phyloP scores from a whole-genome alignment of 2,113 vertebrate species.

The Perca flavescens region DNA sequence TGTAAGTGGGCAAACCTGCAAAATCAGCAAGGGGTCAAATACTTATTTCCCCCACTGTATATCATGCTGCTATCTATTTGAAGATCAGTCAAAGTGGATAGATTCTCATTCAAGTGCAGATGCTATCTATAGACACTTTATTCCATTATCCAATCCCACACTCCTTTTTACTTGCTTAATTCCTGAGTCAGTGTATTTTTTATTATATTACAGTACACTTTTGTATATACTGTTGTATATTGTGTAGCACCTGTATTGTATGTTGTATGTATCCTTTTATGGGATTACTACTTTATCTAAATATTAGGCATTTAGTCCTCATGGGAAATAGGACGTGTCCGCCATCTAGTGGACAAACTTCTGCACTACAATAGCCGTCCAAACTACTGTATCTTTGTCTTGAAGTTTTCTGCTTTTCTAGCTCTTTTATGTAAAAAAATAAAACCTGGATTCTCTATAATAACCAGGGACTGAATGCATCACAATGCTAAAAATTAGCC shows the following conservation, averaged over 20 bases:
- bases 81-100: too few species aligned
- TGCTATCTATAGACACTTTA: neutral
- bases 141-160: neutral
- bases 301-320: neutral
- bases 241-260: too few species aligned
- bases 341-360: conserved; percentile 47
- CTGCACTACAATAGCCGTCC: neutral
- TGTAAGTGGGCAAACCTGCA: too few species aligned
- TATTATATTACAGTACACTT: neutral
- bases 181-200: neutral
- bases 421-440: neutral
- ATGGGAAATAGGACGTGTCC: neutral
- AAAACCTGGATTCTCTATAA: neutral
- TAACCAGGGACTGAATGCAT: neutral
- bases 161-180: neutral
- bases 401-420: neutral
- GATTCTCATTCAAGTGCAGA: too few species aligned
- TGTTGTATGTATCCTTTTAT: neutral
- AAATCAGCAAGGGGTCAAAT: too few species aligned
- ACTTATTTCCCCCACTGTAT: too few species aligned
- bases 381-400: neutral
- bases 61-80: neutral
- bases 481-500: neutral
- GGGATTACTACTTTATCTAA: neutral
- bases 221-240: neutral